Conservation (phyloP, 2,113 vertebrate genomes). For the Percopsis transmontana region DNA sequence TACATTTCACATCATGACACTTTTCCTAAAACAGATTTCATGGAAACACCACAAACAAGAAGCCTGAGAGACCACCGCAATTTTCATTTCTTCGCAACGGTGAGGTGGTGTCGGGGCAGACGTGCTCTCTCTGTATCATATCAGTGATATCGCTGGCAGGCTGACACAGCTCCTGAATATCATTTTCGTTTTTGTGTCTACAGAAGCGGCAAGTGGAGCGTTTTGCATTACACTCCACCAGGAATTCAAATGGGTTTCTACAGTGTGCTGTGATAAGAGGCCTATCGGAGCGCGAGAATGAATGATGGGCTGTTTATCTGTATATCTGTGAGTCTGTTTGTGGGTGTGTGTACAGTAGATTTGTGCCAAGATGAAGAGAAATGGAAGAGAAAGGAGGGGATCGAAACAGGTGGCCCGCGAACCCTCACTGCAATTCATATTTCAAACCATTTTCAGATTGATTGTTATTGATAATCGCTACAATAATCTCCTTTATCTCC, state of each 20-base stretch:
- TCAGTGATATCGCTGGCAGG: neutral
- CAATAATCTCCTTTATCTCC: neutral
- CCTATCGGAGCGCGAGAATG: neutral
- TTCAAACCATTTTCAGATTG: neutral
- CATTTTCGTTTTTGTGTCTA: neutral
- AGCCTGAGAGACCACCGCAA: neutral
- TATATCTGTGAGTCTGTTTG: neutral
- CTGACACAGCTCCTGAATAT: neutral
- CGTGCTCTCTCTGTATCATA: neutral
- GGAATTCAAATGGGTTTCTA: neutral
- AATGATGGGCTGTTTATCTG: neutral
- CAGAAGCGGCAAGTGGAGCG: neutral
- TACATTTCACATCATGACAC: no score
- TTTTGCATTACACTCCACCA: neutral
- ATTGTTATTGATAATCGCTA: neutral
- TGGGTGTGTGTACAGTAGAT: neutral
- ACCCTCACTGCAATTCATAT: neutral
- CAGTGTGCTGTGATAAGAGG: neutral
- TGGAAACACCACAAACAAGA: no score
- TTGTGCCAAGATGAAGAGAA: no score
- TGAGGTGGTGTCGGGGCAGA: neutral
- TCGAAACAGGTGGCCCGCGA: neutral
- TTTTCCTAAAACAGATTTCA: no score
- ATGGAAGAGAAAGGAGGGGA: neutral
- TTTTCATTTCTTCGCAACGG: neutral